Percentiles rank a stretch among this genome's conserved stretches.
Conservation (phyloP, 1,140 invertebrate species). For the Wiebesia pumilae region DNA sequence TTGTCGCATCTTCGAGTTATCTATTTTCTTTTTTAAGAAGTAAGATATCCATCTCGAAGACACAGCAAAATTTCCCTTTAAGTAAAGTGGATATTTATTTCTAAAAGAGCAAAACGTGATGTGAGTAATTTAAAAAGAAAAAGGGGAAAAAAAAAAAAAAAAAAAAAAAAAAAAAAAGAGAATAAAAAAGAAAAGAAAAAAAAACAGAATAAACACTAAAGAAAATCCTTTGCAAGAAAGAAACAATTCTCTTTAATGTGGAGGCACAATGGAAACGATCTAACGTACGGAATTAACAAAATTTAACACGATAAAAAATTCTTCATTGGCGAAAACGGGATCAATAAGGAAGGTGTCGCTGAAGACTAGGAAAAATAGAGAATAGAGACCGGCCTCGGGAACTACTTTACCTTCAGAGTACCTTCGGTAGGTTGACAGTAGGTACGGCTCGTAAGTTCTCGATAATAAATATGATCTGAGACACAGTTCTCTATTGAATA, state of each 20-base stretch:
- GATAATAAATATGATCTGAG: constrained; percentile 73
- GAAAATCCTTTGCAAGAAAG: not conserved
- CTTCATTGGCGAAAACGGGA: not conserved
- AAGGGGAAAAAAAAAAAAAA: too few relatives aligned
- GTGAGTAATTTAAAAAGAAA: too few relatives aligned
- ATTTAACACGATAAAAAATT: constrained; percentile 34
- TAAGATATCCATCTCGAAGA: too few relatives aligned
- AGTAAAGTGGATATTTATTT: too few relatives aligned
- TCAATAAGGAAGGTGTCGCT: not conserved
- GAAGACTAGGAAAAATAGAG: constrained; percentile 32
- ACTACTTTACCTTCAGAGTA: constrained; percentile 75
- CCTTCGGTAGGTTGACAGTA: constrained; percentile 73
- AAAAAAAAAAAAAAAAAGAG: too few relatives aligned
- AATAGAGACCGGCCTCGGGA: constrained; percentile 73
- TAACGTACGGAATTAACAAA: not conserved
- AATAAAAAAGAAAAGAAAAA: not conserved
- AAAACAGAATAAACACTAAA: not conserved
- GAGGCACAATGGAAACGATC: not conserved
- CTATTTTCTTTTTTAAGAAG: too few relatives aligned
- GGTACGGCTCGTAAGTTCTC: constrained; percentile 74
- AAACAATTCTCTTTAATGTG: not conserved
- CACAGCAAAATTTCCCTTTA: too few relatives aligned
- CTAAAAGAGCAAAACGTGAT: too few relatives aligned
- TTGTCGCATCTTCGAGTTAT: too few relatives aligned
- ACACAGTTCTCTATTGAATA: constrained; percentile 74